Evolutionary conservation across 2,113 vertebrate species (phyloP).

Genomic region (Petrocephalus microphthalmus): DNA sequence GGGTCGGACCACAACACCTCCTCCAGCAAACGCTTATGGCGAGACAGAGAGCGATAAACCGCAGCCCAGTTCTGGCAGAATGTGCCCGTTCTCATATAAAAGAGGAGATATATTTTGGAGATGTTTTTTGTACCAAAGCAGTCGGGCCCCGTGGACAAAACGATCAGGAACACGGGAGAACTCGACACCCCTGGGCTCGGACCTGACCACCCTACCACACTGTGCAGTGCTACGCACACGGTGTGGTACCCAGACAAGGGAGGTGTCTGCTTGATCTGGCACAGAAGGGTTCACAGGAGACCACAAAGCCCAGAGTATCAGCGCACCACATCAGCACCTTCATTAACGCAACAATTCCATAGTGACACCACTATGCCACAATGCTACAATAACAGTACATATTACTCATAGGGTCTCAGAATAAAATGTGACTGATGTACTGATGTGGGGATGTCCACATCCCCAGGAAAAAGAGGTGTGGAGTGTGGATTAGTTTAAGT

Average conservation of each 20-base stretch:
- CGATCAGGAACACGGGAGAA: not conserved
- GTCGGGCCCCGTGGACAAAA: too few relatives aligned
- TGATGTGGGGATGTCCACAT: not conserved
- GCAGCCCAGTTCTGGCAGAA: too few relatives aligned
- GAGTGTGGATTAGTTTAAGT: not conserved
- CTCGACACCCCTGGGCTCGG: not conserved
- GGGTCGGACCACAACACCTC: too few relatives aligned
- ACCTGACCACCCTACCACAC: not conserved
- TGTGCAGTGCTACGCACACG: not conserved
- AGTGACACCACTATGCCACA: not conserved
- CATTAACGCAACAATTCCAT: not conserved
- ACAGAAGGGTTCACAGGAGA: not conserved
- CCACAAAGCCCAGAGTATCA: not conserved
- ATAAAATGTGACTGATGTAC: not conserved
- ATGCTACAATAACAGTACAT: not conserved
- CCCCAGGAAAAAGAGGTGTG: not conserved
- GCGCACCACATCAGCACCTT: not conserved
- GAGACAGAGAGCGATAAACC: too few relatives aligned
- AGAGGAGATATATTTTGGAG: too few relatives aligned
- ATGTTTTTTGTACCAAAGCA: too few relatives aligned
- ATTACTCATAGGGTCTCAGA: not conserved
- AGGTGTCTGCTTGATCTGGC: not conserved
- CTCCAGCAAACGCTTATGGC: too few relatives aligned
- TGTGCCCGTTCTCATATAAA: too few relatives aligned
- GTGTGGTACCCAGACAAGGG: not conserved